Evolutionary conservation across 2,888 invertebrate species (phyloP).

Genomic region (Eretmocerus hayati): DNA sequence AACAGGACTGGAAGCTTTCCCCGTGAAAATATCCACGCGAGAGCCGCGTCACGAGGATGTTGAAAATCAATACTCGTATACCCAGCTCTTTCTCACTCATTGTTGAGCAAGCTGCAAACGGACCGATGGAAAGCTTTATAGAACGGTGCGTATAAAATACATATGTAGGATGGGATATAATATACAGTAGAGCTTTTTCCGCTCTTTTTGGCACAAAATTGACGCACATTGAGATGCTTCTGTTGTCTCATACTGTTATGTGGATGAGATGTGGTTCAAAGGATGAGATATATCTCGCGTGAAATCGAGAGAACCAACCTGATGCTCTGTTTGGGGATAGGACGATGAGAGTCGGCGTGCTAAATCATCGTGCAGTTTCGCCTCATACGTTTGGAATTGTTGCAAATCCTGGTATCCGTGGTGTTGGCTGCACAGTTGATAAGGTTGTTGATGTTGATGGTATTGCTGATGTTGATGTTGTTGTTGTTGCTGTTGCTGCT

Average conservation of each 20-base stretch:
- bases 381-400: slow-evolving; percentile 20
- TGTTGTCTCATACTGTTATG: no score
- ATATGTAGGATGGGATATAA: no score
- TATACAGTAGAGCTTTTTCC: no score
- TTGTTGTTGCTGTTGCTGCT: slow-evolving; percentile 13
- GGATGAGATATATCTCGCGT: no score
- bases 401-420: slow-evolving; percentile 23
- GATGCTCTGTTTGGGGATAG: slow-evolving; percentile 22
- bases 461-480: slow-evolving; percentile 29
- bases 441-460: slow-evolving; percentile 16
- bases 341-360: slow-evolving; percentile 9
- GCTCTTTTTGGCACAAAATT: no score
- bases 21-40: neutral
- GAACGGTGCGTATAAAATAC: no score
- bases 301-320: no score
- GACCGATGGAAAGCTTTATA: no score
- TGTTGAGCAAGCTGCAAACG: no score
- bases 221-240: no score
- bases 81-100: neutral
- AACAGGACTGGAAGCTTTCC: no score
- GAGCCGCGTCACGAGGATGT: slow-evolving; percentile 18
- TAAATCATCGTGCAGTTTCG: slow-evolving; percentile 16
- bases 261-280: no score
- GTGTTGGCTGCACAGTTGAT: slow-evolving; percentile 27
- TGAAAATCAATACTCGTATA: slow-evolving; percentile 17